phyloP scores from a whole-genome alignment of 2,888 invertebrate species.

The Epinotia nisella region DNA sequence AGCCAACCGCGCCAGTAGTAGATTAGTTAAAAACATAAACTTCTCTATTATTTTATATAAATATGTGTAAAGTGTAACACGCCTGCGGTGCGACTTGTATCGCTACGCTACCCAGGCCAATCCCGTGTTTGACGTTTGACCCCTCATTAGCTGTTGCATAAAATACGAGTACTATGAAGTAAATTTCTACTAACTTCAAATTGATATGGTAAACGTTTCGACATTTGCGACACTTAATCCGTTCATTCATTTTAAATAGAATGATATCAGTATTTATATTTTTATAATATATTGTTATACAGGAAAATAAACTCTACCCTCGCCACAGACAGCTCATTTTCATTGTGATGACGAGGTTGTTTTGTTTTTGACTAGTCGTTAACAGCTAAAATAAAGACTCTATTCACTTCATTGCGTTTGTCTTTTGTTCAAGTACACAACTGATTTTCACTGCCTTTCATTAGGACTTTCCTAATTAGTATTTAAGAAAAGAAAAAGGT shows the following conservation, averaged over 20 bases:
- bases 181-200: not conserved
- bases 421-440: slow-evolving; percentile 39
- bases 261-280: too few species aligned
- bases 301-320: slow-evolving; percentile 16
- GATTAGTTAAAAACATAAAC: too few species aligned
- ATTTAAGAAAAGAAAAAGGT: slow-evolving; percentile 17
- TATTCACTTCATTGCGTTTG: slow-evolving; percentile 17
- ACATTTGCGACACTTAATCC: slow-evolving; percentile 5
- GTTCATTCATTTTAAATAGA: not conserved
- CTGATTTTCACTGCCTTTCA: slow-evolving; percentile 39
- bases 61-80: too few species aligned
- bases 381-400: slow-evolving; percentile 29
- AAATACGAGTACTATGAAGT: not conserved
- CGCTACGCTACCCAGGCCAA: not conserved
- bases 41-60: too few species aligned
- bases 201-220: not conserved
- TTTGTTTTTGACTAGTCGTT: slow-evolving; percentile 41
- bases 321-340: slow-evolving; percentile 11
- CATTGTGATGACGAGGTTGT: not conserved
- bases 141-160: not conserved
- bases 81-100: not conserved
- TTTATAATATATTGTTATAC: too few species aligned
- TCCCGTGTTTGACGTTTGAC: not conserved
- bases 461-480: slow-evolving; percentile 34
- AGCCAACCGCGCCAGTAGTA: too few species aligned